Conservation (phyloP, 2,113 vertebrate genomes). For the Sterna hirundo region DNA sequence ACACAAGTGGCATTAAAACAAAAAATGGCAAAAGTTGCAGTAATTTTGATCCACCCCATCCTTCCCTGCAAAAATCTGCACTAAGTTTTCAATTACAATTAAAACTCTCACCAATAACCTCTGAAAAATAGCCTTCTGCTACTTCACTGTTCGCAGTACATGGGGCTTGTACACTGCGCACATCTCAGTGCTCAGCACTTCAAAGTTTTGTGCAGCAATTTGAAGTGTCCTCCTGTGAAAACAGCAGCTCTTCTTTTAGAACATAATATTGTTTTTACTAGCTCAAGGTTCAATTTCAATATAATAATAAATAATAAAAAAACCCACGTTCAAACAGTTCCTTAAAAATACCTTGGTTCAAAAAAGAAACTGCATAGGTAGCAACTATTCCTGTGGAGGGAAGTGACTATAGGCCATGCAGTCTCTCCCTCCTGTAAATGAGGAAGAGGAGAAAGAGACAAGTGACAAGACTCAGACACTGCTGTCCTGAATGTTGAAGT, state of each 20-base stretch:
- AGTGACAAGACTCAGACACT: neutral
- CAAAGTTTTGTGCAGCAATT: neutral
- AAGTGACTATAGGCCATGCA: neutral
- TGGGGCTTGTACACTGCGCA: neutral
- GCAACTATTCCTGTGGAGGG: slow-evolving; percentile 49
- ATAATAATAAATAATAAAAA: slow-evolving; percentile 38
- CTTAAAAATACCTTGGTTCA: slow-evolving; percentile 31
- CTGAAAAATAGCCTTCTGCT: neutral
- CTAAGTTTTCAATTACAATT: neutral
- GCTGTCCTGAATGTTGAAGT: slow-evolving; percentile 25
- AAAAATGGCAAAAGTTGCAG: neutral
- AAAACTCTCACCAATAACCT: neutral
- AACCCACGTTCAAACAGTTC: slow-evolving; percentile 26
- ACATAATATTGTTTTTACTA: slow-evolving; percentile 47
- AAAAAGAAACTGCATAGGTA: slow-evolving; percentile 33
- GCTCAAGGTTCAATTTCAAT: slow-evolving; percentile 30
- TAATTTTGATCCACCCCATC: neutral
- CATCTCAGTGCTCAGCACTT: neutral
- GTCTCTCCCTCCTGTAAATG: slow-evolving; percentile 1
- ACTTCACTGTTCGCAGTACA: neutral
- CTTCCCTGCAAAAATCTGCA: neutral
- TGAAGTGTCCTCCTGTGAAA: neutral
- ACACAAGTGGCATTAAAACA: neutral
- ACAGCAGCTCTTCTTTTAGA: slow-evolving; percentile 31
- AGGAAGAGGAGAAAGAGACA: slow-evolving; percentile 29